Evolutionary conservation across 2,888 invertebrate genomes (phyloP).

Genomic region (Apoda limacodes): DNA sequence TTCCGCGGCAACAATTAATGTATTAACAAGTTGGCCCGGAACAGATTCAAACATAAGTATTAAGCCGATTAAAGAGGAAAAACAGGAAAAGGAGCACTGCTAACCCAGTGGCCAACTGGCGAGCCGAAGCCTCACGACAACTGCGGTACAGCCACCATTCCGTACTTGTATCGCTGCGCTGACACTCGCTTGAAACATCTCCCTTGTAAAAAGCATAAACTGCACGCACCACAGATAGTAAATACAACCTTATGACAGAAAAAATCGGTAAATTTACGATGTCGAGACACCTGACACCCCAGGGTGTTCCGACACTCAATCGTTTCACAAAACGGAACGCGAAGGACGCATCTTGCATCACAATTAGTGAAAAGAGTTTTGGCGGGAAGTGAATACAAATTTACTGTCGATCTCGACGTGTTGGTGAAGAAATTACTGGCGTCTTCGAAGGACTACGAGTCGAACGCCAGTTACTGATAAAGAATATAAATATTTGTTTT

Average conservation of each 20-base stretch:
- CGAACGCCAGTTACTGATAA: too few species aligned
- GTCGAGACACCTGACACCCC: conserved; percentile 41
- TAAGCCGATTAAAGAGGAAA: conserved; percentile 36
- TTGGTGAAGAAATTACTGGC: conserved; percentile 37
- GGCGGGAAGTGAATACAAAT: conserved; percentile 58
- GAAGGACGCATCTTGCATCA: conserved; percentile 50
- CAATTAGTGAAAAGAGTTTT: conserved; percentile 62
- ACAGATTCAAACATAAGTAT: too few species aligned
- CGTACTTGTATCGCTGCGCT: conserved; percentile 48
- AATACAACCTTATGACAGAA: conserved; percentile 19
- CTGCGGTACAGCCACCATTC: conserved; percentile 52
- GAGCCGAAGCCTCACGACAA: conserved; percentile 50
- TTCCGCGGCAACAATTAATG: too few species aligned
- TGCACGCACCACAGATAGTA: conserved; percentile 26
- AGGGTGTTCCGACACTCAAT: conserved; percentile 43
- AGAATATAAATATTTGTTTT: too few species aligned
- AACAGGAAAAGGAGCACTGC: conserved; percentile 62
- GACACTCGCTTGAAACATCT: conserved; percentile 39
- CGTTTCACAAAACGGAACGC: conserved; percentile 60
- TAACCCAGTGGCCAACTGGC: conserved; percentile 69
- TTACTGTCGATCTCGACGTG: conserved; percentile 36
- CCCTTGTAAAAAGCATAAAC: conserved; percentile 30
- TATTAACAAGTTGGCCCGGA: too few species aligned
- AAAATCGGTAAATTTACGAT: conserved; percentile 28
- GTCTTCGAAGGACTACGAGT: conserved; percentile 39